Evolutionary conservation across 1,140 invertebrate genomes (phyloP).

Genomic region (Platorchestia sp.): DNA sequence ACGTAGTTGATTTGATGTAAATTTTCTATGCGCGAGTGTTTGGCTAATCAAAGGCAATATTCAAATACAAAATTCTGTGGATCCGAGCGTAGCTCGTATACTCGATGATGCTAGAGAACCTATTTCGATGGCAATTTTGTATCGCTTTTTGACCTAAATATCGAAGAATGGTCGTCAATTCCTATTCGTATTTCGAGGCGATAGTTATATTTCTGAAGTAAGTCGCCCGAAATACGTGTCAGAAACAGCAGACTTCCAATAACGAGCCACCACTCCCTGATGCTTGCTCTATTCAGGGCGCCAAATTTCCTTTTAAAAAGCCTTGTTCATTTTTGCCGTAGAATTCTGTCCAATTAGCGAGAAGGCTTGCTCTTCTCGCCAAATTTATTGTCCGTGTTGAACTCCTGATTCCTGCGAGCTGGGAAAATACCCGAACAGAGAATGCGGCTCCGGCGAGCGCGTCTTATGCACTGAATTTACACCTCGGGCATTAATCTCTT

Average conservation of each 20-base stretch:
- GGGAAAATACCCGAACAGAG: not conserved
- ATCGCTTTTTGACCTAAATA: not conserved
- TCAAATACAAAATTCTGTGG: not conserved
- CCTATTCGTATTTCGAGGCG: not conserved
- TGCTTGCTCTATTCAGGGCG: not conserved
- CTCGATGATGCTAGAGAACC: not conserved
- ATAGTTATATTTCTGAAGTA: not conserved
- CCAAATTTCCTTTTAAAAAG: not conserved
- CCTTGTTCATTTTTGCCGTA: not conserved
- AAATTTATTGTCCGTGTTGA: not conserved
- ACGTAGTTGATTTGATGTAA: too few relatives aligned
- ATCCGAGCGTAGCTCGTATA: not conserved
- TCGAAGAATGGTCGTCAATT: not conserved
- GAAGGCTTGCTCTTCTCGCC: not conserved
- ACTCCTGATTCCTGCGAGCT: not conserved
- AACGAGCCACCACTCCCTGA: not conserved
- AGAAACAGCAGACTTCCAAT: not conserved
- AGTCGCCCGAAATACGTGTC: not conserved
- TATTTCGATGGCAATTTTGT: not conserved
- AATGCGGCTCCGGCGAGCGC: not conserved
- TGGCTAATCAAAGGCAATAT: not conserved
- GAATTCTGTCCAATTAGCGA: not conserved
- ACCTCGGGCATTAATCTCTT: not conserved
- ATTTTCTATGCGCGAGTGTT: not conserved
- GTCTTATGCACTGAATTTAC: not conserved